Conservation (phyloP, 2,113 vertebrate genomes). For the Pycnonotus jocosus region DNA sequence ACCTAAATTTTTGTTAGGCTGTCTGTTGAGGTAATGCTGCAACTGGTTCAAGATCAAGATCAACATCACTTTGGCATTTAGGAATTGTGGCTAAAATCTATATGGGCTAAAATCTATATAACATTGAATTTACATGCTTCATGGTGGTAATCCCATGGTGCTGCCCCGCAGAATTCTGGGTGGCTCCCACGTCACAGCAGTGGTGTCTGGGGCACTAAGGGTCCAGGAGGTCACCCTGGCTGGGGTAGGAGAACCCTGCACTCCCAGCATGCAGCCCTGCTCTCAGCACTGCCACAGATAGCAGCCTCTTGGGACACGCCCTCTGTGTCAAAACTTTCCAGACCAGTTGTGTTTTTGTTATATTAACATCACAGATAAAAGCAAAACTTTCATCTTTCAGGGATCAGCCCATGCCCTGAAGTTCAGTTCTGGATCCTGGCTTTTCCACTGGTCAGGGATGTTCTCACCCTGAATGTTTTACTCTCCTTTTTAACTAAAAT, state of each 20-base stretch:
- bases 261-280: neutral
- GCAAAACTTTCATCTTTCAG: neutral
- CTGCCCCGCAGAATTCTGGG: neutral
- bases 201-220: neutral
- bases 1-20: neutral
- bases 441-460: neutral
- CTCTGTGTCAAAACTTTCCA: neutral
- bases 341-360: neutral
- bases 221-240: accelerated
- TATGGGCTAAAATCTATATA: neutral
- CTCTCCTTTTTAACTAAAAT: neutral
- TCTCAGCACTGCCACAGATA: neutral
- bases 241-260: neutral
- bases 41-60: neutral
- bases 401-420: neutral
- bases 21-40: neutral
- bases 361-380: neutral
- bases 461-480: neutral
- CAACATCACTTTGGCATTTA: neutral
- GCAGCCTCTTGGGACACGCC: neutral
- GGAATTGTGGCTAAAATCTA: neutral
- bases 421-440: neutral
- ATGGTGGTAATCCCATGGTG: neutral
- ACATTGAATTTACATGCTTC: neutral
- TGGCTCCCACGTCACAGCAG: accelerated